Base-by-base conservation (phyloP, 2,888 invertebrate genomes). In the Malacosoma neustria region DNA sequence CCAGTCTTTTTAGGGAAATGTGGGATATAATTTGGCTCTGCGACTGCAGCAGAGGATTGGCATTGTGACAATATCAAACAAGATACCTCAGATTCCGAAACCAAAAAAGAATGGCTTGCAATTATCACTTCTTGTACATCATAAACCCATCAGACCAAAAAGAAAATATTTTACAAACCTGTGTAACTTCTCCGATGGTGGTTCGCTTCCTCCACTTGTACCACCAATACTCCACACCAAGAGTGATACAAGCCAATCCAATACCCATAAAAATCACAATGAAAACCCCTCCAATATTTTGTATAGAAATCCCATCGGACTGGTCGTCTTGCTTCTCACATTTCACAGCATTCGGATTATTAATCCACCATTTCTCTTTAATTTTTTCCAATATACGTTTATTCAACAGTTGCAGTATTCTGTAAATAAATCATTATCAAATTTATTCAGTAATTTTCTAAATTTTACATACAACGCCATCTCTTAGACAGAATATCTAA, bases 231-330 rank as follows among this genome's bases (percentile, higher is more conserved):
- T 99, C 99, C 43, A 97, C 93, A 0, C 93, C 93, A 30, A 99
- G 84, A 0, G 97, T 98, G 34, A 97, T 76, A 55, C 96, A 95
- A 1, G 97, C 97, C 65, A 97, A 87, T 0, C 93, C 95, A 22
- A 98, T 97, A 0, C 98, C 98, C 53, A 97, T 96, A 61, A 98
- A 95, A 46, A 99, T 98, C 0, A 99, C 97, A 37, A 99, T 96
- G 69, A 99, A 99, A 0, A 99, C 98, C 0, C 98, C 98, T 33
- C 97, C 98, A 50, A 99, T 99, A 70, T 99, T 99, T 63, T 97
- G 93, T 42, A 99, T 98, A 42, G 97, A 97, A 62, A 99, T 99
- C 34, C 99, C 99, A 64, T 98, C 98, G 2, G 95, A 95, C 64
- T 98, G 96, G 63, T 97, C 95, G 61, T 96, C 95, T 37, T 94